phyloP scores from a whole-genome alignment of 2,113 vertebrate species.

The Hypanus sabinus region DNA sequence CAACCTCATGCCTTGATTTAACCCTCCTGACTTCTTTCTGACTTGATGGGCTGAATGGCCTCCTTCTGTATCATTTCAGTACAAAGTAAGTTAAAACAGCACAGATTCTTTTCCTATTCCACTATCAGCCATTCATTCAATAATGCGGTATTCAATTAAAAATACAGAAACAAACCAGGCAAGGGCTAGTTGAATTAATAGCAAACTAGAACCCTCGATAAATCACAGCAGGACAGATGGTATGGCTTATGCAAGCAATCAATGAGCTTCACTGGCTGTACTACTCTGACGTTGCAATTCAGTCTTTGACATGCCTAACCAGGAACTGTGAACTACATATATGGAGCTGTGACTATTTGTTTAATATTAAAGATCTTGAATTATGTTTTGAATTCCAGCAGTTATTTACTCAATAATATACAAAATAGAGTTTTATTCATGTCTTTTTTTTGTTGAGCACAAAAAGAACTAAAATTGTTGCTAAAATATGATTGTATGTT shows the following conservation, averaged over 20 bases:
- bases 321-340: not conserved
- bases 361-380: not conserved
- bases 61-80: not conserved
- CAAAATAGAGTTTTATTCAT: not conserved
- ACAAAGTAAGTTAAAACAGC: too few relatives aligned
- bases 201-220: not conserved
- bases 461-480: not conserved
- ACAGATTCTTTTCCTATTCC: too few relatives aligned
- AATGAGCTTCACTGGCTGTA: not conserved
- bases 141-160: not conserved
- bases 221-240: conserved; percentile 4
- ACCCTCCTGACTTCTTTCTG: too few relatives aligned
- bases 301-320: not conserved
- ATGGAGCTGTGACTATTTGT: not conserved
- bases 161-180: not conserved
- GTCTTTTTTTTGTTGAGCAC: not conserved
- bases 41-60: too few relatives aligned
- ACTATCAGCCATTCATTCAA: not conserved
- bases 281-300: not conserved
- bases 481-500: not conserved
- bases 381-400: not conserved
- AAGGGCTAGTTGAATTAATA: not conserved
- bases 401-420: not conserved
- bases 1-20: too few relatives aligned
- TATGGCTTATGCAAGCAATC: not conserved